Evolutionary conservation across 2,888 invertebrate genomes (phyloP).

Genomic region (Apocheima hispidaria): DNA sequence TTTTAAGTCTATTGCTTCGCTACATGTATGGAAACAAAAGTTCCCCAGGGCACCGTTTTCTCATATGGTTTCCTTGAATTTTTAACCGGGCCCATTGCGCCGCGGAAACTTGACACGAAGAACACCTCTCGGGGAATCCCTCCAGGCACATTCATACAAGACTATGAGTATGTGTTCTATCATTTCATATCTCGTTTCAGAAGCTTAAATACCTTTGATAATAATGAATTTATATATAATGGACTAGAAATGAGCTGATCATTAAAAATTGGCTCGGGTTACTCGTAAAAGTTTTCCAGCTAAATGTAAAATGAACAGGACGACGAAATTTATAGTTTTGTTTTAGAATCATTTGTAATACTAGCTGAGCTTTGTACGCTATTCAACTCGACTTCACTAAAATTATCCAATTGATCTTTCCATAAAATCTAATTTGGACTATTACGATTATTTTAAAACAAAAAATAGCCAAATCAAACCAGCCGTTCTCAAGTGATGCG

Average conservation of each 20-base stretch:
- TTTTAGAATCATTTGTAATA: background rate
- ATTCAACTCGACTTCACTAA: no score
- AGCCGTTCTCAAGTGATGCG: no score
- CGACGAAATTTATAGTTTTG: background rate
- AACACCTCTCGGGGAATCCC: slow-evolving; percentile 20
- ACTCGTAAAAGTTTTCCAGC: slow-evolving; percentile 1
- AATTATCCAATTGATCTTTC: no score
- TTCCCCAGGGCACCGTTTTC: slow-evolving; percentile 6
- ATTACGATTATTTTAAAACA: no score
- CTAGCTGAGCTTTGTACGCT: no score
- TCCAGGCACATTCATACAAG: slow-evolving; percentile 21
- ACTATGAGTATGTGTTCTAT: slow-evolving; percentile 11
- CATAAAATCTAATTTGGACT: no score
- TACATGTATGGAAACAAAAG: slow-evolving; percentile 1
- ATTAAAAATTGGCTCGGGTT: slow-evolving; percentile 29
- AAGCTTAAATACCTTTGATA: slow-evolving; percentile 24
- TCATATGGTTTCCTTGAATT: slow-evolving; percentile 17
- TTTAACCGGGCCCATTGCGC: slow-evolving; percentile 16
- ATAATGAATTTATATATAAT: no score
- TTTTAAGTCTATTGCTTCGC: background rate
- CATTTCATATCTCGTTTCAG: slow-evolving; percentile 10
- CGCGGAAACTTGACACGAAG: slow-evolving; percentile 22
- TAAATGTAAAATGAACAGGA: background rate
- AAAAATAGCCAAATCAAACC: no score
- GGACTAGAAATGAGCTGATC: slow-evolving; percentile 29